Evolutionary conservation across 2,113 vertebrate species (phyloP), one percentile per base, ranked within the genome.

Genomic region (Engraulis encrasicolus): DNA sequence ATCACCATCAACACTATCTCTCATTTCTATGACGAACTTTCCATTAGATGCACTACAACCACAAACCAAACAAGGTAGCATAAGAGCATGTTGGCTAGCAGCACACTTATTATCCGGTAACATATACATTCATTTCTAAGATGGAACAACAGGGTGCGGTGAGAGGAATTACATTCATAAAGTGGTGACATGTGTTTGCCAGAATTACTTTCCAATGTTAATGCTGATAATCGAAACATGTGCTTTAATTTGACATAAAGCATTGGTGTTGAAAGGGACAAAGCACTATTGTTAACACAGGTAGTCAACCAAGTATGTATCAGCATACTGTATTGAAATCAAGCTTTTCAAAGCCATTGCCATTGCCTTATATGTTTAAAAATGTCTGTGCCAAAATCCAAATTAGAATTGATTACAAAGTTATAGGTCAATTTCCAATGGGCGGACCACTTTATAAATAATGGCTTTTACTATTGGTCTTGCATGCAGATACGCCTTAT

Each of bases 131-230:
- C 19, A 36, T n/a, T n/a, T n/a, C n/a, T 49, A 52, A 54, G 11
- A 20, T 23, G 18, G 14, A 81, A 19, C 58, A n/a, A 66, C 14
- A 66, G 58, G 58, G 23, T 66, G 58, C 58, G 31, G 58, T 79
- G 27, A 40, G 54, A 58, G 31, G 36, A 34, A 79, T 86, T 86
- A 84, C 85, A 84, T 86, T 86, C 82, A 82, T 79, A 86, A 86
- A 23, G 80, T 34, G 34, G 15, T 38, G 34, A 6, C 2, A 34
- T 14, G 50, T 12, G n/a, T n/a, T n/a, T n/a, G n/a, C n/a, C n/a
- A n/a, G n/a, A n/a, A n/a, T 66, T 66, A 31, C 15, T 66, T 27
- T 31, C 58, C 23, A 27, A 15, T 11, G 23, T 27, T 66, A 27
- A 66, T 66, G 23, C 11, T 5, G 19, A 52, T 52, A 52, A 52